Evolutionary conservation across 1,140 invertebrate genomes (phyloP), one percentile per base, ranked within the genome.

Genomic region (Maconellicoccus hirsutus): DNA sequence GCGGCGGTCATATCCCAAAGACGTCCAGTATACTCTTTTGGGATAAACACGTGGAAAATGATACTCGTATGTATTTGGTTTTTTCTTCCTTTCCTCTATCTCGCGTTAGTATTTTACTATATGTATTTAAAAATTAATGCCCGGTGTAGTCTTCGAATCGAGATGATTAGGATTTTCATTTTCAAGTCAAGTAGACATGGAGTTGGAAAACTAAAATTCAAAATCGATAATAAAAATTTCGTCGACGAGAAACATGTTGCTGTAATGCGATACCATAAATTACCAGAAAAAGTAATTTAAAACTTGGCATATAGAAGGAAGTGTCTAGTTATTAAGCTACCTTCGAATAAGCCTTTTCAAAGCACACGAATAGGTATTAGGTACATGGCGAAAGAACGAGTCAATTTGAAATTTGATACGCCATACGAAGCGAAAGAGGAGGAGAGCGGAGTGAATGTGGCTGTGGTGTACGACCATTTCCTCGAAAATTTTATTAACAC

Each of bases 1-100:
- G 61, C 25, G 61, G 61, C 25, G 10, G 21, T 66, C 10, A 66
- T 26, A 66, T 66, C 25, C 19, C 14, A 66, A 66, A 22, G 61
- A 66, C 10, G 61, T 66, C 61, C 61, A 22, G 61, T 66, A 19
- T n/a, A n/a, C n/a, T n/a, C n/a, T n/a, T n/a, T n/a, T n/a, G n/a
- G n/a, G n/a, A n/a, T n/a, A n/a, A n/a, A n/a, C 19, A 26, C 21
- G 19, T 66, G 16, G 25, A 66, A 66, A 23, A 26, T 66, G 25
- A 25, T 26, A 66, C 61, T 12, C 21, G 6, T 59, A 8, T 66
- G 21, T 66, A 16, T 22, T 66, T 66, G 52, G n/a, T 61, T 61
- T 61, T 61, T 61, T 19, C 21, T 16, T 6, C n/a, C 59, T 61
- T 61, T 61, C 59, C 59, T 61, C n/a, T 7, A 7, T 61, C 21